Base-by-base conservation (phyloP, 1,140 invertebrate genomes). In the Caenorhabditis briggsae region DNA sequence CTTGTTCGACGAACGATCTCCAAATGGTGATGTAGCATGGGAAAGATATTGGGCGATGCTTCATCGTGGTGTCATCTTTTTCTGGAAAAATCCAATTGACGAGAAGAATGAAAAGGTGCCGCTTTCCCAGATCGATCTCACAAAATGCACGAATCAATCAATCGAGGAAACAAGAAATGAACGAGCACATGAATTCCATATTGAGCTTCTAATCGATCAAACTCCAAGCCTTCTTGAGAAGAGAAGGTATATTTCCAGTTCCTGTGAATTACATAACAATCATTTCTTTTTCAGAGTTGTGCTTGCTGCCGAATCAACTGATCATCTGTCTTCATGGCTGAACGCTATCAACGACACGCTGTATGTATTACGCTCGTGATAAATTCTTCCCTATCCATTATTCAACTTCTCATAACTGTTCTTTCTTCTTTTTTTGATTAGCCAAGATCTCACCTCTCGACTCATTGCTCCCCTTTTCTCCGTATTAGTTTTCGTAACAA, bases 31-130 rank as follows among this genome's bases (percentile, higher is more conserved):
- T 18, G 59, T 33, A 5, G 56, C 83, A 11, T 84, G 83, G 83
- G 83, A 61, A 14, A 43, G 59, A 61, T 84, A 84, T 25, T 84
- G 83, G 83, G 83, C 83, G 33, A 64, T 84, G 55, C 83, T 84
- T 25, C 56, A 64, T 18, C 56, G 83, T 8, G 83, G 83, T 8
- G 53, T 84, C 16, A 84, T 84, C 33, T 61, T 61, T 25, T 84
- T 84, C 25, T 84, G 83, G 83, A 84, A 84, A 25, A 61, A 84
- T 64, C 83, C 83, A 16, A 25, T 48, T 25, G 83, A 84, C 50
- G 83, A 84, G 23, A 61, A 61, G 46, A 50, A 46, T 9, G 58
- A 84, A 16, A 84, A 64, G 48, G 83, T 84, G n/a, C 70, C 70
- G 18, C 70, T 78, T 8, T 78, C 70, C 2, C 70, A 78, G 53